Conservation (phyloP, 30 jellyfish, hydroid and myxozoan species). For the Aurelia sp. region DNA sequence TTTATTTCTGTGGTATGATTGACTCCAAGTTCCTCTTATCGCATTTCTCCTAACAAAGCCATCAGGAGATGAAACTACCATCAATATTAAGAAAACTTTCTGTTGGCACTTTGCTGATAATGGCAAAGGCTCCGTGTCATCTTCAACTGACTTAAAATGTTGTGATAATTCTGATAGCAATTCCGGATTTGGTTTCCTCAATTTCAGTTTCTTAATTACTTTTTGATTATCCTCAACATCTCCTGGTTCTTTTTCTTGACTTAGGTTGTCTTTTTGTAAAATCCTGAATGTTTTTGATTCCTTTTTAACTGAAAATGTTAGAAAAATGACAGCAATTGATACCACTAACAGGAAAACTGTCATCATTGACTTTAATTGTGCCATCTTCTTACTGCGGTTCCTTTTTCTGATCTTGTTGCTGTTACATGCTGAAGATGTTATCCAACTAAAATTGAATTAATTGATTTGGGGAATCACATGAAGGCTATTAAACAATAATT, state of each 20-base stretch:
- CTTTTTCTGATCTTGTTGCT: not conserved
- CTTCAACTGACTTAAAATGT: constrained; percentile 45
- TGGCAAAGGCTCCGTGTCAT: constrained; percentile 79
- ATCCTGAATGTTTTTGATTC: not conserved
- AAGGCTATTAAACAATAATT: too few relatives aligned
- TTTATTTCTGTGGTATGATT: constrained; percentile 14
- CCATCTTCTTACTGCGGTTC: not conserved
- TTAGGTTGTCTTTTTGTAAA: not conserved
- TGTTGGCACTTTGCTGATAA: constrained; percentile 69
- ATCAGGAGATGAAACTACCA: constrained; percentile 83
- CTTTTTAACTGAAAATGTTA: constrained; percentile 12
- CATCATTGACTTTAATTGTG: not conserved
- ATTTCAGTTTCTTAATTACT: too few relatives aligned
- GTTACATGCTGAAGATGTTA: not conserved
- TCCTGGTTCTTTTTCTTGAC: not conserved
- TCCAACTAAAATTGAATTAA: not conserved
- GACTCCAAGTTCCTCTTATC: constrained; percentile 88
- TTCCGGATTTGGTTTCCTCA: constrained; percentile 13
- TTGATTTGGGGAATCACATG: too few relatives aligned
- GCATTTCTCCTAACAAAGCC: constrained; percentile 68
- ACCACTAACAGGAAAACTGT: not conserved
- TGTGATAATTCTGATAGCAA: constrained; percentile 31
- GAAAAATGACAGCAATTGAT: not conserved
- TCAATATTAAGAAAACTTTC: constrained; percentile 59
- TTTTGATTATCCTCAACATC: not conserved